Base-by-base conservation (phyloP, 2,113 vertebrate species). In the Damaliscus lunatus region DNA sequence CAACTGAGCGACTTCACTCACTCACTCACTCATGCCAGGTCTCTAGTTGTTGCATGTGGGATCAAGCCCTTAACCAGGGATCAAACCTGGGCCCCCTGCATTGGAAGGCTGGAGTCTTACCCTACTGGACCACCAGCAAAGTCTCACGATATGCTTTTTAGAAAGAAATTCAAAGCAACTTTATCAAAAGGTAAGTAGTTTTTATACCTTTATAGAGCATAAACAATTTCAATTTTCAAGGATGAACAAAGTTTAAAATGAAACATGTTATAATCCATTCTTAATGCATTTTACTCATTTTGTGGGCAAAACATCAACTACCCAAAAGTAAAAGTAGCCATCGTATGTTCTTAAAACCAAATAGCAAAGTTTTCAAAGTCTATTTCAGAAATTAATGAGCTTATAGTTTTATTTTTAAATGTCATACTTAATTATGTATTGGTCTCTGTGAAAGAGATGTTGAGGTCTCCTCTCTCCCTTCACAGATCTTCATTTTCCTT, bases 221-320 rank as follows among this genome's bases (percentile, higher is more conserved):
- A 91, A 87, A 53, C 67, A 96, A 87, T 71, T 82, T 82, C 43
- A 88, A 88, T 83, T 53, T 95, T 78, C n/a, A 94, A 94, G 25
- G 9, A 62, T 74, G 60, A 92, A 88, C 13, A 77, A 88, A 90
- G 55, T 64, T 55, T 82, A 57, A 86, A 96, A 93, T 78, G 82
- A 87, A 91, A 84, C 12, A 88, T 7, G 9, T 17, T 62, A 15
- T 62, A 46, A 86, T 83, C 60, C 27, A 87, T 52, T 59, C 52
- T 46, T 60, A 52, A 60, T 88, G 50, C 81, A 88, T 87, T 87
- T 77, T 84, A 77, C 52, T 40, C 77, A 52, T n/a, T 89, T 55
- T 82, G 19, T 85, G 55, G 48, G n/a, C n/a, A 89, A 93, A 97
- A 90, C 11, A 60, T 25, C 46, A 92, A 84, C 64, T 67, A 57